Percentiles rank a stretch among this genome's conserved stretches.
Conservation (phyloP, 2,888 invertebrate genomes). For the Gonocerus acuteangulatus region DNA sequence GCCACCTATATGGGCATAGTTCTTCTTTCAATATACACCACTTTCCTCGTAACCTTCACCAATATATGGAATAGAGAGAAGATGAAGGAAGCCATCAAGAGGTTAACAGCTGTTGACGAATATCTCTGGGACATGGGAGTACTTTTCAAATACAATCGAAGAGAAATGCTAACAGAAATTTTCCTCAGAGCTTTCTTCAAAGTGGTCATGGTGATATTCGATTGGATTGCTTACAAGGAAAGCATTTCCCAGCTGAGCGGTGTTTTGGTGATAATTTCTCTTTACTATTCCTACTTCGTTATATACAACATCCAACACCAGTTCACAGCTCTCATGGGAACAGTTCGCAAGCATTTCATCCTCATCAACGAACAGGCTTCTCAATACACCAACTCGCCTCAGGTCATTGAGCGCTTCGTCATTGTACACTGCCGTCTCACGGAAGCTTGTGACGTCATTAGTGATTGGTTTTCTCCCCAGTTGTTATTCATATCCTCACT, state of each 20-base stretch:
- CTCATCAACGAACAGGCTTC: neutral
- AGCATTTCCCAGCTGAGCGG: neutral
- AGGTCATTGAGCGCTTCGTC: neutral
- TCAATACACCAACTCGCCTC: neutral
- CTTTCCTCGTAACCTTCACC: too few relatives aligned
- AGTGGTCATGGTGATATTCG: conserved; percentile 1
- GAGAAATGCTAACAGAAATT: neutral
- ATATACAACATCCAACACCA: conserved; percentile 4
- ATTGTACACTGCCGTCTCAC: neutral
- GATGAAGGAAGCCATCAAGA: too few relatives aligned
- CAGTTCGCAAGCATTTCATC: neutral
- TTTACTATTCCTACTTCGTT: conserved; percentile 7
- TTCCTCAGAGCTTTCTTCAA: conserved; percentile 9
- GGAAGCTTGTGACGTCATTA: neutral
- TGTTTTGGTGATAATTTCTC: neutral
- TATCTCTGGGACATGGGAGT: conserved; percentile 1
- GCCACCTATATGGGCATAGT: too few relatives aligned
- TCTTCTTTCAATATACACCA: too few relatives aligned
- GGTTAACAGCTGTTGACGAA: neutral
- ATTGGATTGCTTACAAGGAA: conserved; percentile 8
- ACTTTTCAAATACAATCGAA: conserved; percentile 1
- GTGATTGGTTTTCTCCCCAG: conserved; percentile 4
- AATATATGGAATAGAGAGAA: too few relatives aligned
- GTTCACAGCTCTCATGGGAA: neutral
- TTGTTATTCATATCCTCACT: neutral